Evolutionary conservation across 2,797 vertebrate species (phyloP), one percentile per base, ranked within the genome.

Genomic region (Pogoniulus pusillus): DNA sequence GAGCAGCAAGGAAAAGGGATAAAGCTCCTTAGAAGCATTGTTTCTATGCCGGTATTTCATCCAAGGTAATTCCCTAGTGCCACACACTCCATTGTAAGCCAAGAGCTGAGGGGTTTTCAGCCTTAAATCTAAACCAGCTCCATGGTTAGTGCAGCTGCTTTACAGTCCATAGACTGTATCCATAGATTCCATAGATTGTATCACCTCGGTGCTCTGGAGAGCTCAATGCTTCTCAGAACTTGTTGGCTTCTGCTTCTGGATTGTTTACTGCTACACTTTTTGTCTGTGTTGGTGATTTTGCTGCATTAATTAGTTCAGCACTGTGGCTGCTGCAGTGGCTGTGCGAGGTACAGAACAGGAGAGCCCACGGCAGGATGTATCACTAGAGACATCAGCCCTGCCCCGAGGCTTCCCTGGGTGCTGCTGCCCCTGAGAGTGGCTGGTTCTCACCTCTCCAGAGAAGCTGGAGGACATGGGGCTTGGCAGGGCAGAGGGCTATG

Each of bases 291-390:
- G 64, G 43, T 26, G 59, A 15, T 85, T 49, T 63, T 29, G 20
- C 35, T 35, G 26, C 2, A 1, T 34, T 43, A 2, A 26, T 27
- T 4, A 20, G 37, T 20, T 29, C 1, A 14, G 45, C 27, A 17
- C 34, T 24, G 49, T 20, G 0, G 26, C 14, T 26, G 41, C 60
- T 16, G 66, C 14, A 3, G 39, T 5, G 39, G 60, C 7, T 13
- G 51, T 20, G 29, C n/a, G 10, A 41, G 30, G 80, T 29, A 77
- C 29, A 7, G 41, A 22, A 65, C 82, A 32, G 49, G 51, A 66
- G 15, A 29, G 47, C 49, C 59, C 29, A 1, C 0, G 4, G 24
- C n/a, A 8, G 51, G 47, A 32, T 23, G 1, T 2, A 1, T 19
- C 51, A 9, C 11, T 22, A 16, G 74, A 47, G 32, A 43, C 16